Evolutionary conservation across 2,797 vertebrate species (phyloP), one percentile per base, ranked within the genome.

Genomic region (Pseudopleuronectes americanus): DNA sequence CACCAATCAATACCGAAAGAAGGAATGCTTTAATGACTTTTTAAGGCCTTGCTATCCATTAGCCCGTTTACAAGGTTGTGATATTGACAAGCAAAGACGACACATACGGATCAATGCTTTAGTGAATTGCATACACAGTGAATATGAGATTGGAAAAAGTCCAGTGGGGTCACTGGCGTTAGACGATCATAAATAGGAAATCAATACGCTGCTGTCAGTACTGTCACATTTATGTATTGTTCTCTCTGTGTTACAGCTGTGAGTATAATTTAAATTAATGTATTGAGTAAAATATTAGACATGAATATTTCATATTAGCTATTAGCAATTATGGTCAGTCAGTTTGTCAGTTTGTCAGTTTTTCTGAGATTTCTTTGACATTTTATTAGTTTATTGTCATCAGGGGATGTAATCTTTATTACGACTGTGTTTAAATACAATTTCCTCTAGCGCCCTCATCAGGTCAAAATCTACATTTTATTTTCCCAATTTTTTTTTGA

Each of bases 11-110:
- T 91, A 87, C 57, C 49, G 68, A 81, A 78, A 71, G 85, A 84
- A 88, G 75, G 87, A 87, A 85, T 80, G 74, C 83, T 82, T 64
- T 90, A 93, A 92, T 92, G 88, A 92, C 83, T 90, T 90, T 86
- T 89, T 90, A 89, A 91, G 81, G 86, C 79, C 67, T 82, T 73
- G 81, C 87, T 87, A 74, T 89, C 83, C 78, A 89, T 91, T 90
- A 88, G 87, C 68, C 71, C 36, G 57, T 86, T 89, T 87, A 85
- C 87, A 88, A 90, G 87, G 88, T 85, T 91, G 77, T 71, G 74
- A 72, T 89, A 90, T 90, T 92, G 91, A 93, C 84, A 81, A 60
- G 77, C 63, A 84, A 74, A 74, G 72, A 85, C 82, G 80, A 84
- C 77, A 83, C 79, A 74, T 60, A 87, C 81, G 36, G 48, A 90